Evolutionary conservation across 2,113 vertebrate species (phyloP).

Genomic region (Heloderma charlesbogerti): DNA sequence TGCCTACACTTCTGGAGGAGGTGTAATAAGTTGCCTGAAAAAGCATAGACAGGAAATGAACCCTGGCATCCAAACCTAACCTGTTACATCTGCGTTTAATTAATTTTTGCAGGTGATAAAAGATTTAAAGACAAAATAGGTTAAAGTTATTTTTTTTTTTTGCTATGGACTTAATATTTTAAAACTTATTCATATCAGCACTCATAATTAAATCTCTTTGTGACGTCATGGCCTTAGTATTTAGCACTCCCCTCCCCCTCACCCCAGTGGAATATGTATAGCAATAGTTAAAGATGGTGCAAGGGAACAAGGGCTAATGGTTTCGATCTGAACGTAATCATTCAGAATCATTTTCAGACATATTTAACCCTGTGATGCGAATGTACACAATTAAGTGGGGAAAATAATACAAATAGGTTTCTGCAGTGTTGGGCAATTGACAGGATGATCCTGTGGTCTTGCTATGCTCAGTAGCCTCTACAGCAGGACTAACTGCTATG

Average conservation of each 20-base stretch:
- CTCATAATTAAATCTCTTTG: conserved; percentile 83
- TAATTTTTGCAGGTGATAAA: conserved; percentile 98
- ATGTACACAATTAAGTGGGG: not conserved
- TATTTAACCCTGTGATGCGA: not conserved
- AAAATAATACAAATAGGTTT: not conserved
- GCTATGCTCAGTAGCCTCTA: too few species aligned
- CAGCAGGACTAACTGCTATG: not conserved
- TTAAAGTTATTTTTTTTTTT: conserved; percentile 82
- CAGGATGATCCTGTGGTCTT: too few species aligned
- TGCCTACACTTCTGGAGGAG: conserved; percentile 90
- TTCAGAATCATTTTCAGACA: conserved; percentile 40
- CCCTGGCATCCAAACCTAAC: conserved; percentile 94
- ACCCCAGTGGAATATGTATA: conserved; percentile 64
- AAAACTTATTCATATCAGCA: conserved; percentile 83
- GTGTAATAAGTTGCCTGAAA: conserved; percentile 97
- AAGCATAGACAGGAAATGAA: conserved; percentile 99
- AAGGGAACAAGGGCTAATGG: conserved; percentile 41
- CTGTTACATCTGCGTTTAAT: conserved; percentile 96
- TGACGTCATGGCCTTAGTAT: conserved; percentile 75
- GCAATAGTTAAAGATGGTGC: conserved; percentile 59
- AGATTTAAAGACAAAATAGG: conserved; percentile 92
- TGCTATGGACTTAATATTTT: conserved; percentile 77
- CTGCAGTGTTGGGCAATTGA: conserved; percentile 6
- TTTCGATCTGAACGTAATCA: conserved; percentile 49
- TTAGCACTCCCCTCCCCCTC: conserved; percentile 65